These are phyloP conservation scores for Streptopelia turtur DNA, from an alignment of 2,797 vertebrate species.

Conservation along the genomic window DNA sequence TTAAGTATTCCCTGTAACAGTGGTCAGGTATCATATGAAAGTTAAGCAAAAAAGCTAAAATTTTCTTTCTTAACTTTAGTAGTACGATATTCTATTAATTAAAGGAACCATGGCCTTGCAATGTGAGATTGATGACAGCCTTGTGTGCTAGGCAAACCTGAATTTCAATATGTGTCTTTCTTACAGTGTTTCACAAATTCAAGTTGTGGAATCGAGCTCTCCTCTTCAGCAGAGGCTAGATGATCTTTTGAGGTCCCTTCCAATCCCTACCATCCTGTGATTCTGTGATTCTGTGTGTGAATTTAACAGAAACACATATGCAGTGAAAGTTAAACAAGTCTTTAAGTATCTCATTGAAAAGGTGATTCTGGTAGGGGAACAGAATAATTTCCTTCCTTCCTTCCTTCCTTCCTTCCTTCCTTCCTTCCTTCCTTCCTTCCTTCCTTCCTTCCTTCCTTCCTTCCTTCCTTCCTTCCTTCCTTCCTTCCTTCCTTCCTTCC, in stretches of 20 bases:
- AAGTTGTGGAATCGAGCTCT: constrained; percentile 5
- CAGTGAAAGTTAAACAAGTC: constrained; percentile 28
- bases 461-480: not conserved
- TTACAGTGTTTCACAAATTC: constrained; percentile 38
- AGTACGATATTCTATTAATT: constrained; percentile 47
- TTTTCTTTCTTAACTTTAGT: constrained; percentile 25
- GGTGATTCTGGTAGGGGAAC: not conserved
- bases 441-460: not conserved
- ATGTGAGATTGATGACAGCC: constrained; percentile 40
- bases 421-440: not conserved
- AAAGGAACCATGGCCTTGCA: constrained; percentile 25
- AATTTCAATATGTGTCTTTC: constrained; percentile 50
- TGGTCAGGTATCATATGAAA: constrained; percentile 25
- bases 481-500: not conserved
- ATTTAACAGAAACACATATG: constrained; percentile 28
- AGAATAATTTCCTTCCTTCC: not conserved
- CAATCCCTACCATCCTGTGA: too few relatives aligned
- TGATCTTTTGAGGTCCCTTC: too few relatives aligned
- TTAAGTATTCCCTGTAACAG: not conserved
- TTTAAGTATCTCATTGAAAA: not conserved
- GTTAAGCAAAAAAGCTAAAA: not conserved
- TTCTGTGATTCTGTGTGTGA: not conserved
- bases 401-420: not conserved
- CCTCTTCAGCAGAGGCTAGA: not conserved
- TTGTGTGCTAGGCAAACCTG: constrained; percentile 13